Percentiles rank a stretch among this genome's conserved stretches.
Evolutionary conservation across 2,888 invertebrate species (phyloP).

Genomic region (Polydrusus pterygomalis): DNA sequence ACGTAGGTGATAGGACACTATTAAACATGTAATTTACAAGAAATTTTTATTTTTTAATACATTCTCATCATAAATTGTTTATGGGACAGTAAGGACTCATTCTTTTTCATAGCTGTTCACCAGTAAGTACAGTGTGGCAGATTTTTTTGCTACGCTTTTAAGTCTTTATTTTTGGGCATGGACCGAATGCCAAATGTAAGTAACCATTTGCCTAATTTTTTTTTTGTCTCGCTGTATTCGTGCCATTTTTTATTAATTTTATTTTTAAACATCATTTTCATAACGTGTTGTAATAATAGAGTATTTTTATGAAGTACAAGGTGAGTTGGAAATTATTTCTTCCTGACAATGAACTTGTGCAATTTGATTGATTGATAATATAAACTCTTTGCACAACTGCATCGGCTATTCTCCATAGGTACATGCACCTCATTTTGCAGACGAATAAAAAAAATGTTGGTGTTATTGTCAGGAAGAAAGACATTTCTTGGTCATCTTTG

Average conservation of each 20-base stretch:
- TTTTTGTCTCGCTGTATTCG: neutral
- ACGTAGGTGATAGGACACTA: no score
- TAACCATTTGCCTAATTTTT: slow-evolving; percentile 20
- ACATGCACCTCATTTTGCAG: no score
- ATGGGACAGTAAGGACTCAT: neutral
- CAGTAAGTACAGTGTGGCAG: slow-evolving; percentile 39
- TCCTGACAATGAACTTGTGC: no score
- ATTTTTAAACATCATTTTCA: neutral
- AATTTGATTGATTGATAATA: no score
- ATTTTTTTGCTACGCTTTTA: slow-evolving; percentile 27
- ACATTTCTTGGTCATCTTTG: no score
- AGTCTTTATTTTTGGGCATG: slow-evolving; percentile 37
- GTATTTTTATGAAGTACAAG: neutral
- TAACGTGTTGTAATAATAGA: neutral
- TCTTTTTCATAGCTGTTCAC: slow-evolving; percentile 40
- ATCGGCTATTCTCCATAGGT: no score
- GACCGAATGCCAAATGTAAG: slow-evolving; percentile 38
- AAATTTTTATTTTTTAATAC: neutral
- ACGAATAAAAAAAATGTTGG: no score
- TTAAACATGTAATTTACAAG: no score
- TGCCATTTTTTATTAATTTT: neutral
- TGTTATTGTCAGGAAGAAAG: no score
- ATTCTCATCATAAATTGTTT: neutral
- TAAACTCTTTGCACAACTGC: no score
- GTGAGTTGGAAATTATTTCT: no score